Evolutionary conservation across 2,888 invertebrate species (phyloP).

Genomic region (Saturnia japonica): DNA sequence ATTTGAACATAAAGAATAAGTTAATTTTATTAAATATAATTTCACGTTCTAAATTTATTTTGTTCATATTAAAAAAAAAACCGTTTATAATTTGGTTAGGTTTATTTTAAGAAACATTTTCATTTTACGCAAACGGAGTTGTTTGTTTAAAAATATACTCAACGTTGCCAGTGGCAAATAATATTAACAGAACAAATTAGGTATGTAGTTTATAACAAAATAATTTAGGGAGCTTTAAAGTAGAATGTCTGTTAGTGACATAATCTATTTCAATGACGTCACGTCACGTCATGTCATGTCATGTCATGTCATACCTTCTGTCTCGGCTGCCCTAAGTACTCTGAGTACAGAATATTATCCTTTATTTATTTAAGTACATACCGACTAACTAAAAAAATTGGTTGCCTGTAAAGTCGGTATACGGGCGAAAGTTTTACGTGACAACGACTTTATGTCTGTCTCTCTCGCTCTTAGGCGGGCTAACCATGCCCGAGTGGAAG

Average conservation of each 20-base stretch:
- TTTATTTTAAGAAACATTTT: not conserved
- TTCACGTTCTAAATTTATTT: not conserved
- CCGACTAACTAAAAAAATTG: no score
- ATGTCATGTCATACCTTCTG: constrained; percentile 14
- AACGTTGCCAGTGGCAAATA: not conserved
- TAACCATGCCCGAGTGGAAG: no score
- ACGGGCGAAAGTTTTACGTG: no score
- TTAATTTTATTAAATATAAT: not conserved
- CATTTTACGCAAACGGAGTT: not conserved
- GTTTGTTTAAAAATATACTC: not conserved
- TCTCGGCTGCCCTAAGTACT: constrained; percentile 1
- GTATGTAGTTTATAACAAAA: constrained; percentile 1
- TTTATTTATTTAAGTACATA: not conserved
- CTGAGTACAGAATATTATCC: constrained; percentile 3
- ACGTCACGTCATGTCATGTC: no score
- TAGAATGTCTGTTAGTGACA: constrained; percentile 10
- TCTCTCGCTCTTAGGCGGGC: no score
- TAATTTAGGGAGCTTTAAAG: not conserved
- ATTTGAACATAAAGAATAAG: constrained; percentile 10
- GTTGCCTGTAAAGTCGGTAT: no score
- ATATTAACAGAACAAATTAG: not conserved
- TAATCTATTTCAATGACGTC: constrained; percentile 10
- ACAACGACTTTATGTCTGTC: no score
- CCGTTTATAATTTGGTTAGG: no score
- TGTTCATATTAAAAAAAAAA: not conserved